phyloP scores from a whole-genome alignment of 2,888 invertebrate species.

The Lasioglossum leucozonium region DNA sequence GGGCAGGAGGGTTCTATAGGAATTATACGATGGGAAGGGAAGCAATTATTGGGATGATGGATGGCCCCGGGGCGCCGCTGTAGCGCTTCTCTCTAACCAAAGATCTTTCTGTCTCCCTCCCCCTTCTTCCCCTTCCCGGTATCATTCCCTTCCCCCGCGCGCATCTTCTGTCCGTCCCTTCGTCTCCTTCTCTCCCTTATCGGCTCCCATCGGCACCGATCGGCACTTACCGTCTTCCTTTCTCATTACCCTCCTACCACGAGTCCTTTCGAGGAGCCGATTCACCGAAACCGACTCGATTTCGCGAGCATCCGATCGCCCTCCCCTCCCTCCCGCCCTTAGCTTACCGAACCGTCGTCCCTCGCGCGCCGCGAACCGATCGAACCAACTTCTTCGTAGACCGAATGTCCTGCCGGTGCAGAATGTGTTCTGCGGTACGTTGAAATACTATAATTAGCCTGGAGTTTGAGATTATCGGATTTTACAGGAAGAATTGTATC shows the following conservation, averaged over 20 bases:
- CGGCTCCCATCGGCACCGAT: slow-evolving; percentile 56
- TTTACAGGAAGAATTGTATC: neutral
- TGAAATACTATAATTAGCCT: neutral
- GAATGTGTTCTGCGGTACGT: no score
- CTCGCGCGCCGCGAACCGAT: neutral
- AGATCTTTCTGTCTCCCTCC: slow-evolving; percentile 71
- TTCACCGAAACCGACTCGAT: slow-evolving; percentile 59
- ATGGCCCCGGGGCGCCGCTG: slow-evolving; percentile 82
- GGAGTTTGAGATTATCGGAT: slow-evolving; percentile 8
- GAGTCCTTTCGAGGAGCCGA: slow-evolving; percentile 42
- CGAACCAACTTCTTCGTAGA: neutral
- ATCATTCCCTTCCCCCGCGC: slow-evolving; percentile 48
- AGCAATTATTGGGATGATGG: slow-evolving; percentile 79
- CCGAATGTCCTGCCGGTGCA: neutral
- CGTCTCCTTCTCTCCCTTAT: slow-evolving; percentile 46
- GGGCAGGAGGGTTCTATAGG: slow-evolving; percentile 77
- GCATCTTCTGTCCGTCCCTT: slow-evolving; percentile 43
- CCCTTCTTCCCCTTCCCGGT: slow-evolving; percentile 42
- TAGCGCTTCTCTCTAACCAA: slow-evolving; percentile 79
- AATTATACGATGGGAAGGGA: slow-evolving; percentile 77
- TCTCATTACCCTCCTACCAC: slow-evolving; percentile 60
- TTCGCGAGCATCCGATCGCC: slow-evolving; percentile 59
- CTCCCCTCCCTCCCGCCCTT: no score
- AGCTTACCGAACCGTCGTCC: neutral
- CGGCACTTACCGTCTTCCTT: slow-evolving; percentile 60